Evolutionary conservation across 2,113 vertebrate species (phyloP).

Genomic region (Chlamydotis undulata): DNA sequence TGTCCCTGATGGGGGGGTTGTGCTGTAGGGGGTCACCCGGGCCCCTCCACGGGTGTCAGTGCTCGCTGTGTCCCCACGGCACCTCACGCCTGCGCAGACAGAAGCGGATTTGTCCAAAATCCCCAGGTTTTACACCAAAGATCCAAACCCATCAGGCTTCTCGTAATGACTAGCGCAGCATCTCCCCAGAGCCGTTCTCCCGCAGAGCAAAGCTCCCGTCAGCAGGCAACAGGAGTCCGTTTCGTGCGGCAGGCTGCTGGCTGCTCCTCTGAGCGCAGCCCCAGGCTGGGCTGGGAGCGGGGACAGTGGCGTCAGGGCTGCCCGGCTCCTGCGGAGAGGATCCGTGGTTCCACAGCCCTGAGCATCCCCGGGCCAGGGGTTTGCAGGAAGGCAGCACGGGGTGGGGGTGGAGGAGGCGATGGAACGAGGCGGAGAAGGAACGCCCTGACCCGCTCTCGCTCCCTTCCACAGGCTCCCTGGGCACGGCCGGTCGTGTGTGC

Average conservation of each 20-base stretch:
- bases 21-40: background rate
- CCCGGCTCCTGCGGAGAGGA: no score
- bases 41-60: rapidly evolving
- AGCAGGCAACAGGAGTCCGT: background rate
- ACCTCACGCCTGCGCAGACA: background rate
- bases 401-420: rapidly evolving
- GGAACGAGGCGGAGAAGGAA: rapidly evolving
- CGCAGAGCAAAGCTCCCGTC: background rate
- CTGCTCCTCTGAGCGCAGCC: background rate
- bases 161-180: rapidly evolving
- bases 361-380: no score
- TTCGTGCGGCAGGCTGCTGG: rapidly evolving
- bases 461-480: constrained; percentile 85
- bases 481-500: constrained; percentile 92
- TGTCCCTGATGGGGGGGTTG: background rate
- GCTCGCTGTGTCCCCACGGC: background rate
- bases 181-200: background rate
- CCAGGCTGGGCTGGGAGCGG: no score
- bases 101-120: background rate
- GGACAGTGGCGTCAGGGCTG: no score
- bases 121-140: background rate
- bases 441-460: background rate
- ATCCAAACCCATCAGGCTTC: background rate
- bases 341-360: no score
- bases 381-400: no score